Evolutionary conservation across 64 coral and sea anemone species (phyloP), one percentile per base, ranked within the genome.

Genomic region (Montipora sp.): DNA sequence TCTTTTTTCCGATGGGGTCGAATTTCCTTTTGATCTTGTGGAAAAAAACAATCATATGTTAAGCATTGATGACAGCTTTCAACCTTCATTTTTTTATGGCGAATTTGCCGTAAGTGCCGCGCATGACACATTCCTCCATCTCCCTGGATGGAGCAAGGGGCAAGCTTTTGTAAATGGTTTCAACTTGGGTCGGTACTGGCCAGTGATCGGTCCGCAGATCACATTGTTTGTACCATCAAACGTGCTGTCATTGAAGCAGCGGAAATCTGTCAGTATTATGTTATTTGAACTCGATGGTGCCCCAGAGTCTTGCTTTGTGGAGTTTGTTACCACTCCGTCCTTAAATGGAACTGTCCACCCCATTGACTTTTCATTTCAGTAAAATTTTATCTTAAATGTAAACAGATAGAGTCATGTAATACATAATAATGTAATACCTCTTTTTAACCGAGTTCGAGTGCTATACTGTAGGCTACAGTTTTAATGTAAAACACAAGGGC

Each of bases 181-280:
- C 15, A 92, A 98, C 79, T 71, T 97, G 71, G 95, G 95, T 85
- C 95, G 95, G 53, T 97, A 97, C 84, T 97, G 95, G 95, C 92
- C 95, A 16, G 92, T 77, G 57, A 89, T 75, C n/a, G 95, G 95
- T 80, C 95, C 95, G n/a, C 95, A 97, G 20, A 81, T 77, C 23
- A 91, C 95, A n/a, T 74, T 97, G 9, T 97, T 88, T 88, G 89
- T 97, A 7, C 95, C 95, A 77, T 82, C 89, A 61, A 94, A 79
- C 73, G 83, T 97, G 47, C 57, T 97, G 20, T 94, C 87, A 73
- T 24, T 80, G 16, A 85, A 89, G 48, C 76, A 74, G 36, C 36
- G 36, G 14, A 77, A 89, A 47, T 36, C 83, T 70, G 90, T 83
- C 55, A 92, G 69, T 74, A 19, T 97, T 19, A 57, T 97, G 16